Percentiles rank a stretch among this genome's conserved stretches.
phyloP scores from a whole-genome alignment of 2,113 vertebrate genomes.

The Herpetotheres cachinnans region DNA sequence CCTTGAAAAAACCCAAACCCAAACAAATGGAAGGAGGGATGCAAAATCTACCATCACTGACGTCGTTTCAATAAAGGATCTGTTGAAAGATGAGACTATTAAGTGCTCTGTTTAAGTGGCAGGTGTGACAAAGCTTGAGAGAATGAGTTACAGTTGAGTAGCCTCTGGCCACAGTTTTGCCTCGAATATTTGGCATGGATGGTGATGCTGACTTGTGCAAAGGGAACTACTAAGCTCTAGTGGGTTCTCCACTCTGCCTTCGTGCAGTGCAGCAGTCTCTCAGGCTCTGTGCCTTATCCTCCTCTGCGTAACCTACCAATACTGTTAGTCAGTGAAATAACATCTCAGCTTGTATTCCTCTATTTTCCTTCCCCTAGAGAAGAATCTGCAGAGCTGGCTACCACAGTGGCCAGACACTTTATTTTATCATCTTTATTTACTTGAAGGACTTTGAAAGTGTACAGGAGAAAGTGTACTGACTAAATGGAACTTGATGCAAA shows the following conservation, averaged over 20 bases:
- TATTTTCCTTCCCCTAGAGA: accelerated
- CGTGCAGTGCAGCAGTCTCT: accelerated
- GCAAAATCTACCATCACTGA: not conserved
- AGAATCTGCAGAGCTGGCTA: not conserved
- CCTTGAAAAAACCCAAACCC: not conserved
- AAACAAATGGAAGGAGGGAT: not conserved
- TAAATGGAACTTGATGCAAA: not conserved
- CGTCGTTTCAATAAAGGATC: not conserved
- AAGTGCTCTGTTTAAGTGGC: not conserved
- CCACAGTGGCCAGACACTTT: no score
- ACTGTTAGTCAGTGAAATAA: accelerated
- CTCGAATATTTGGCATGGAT: not conserved
- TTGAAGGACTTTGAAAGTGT: not conserved
- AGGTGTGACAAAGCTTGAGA: not conserved
- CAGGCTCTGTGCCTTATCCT: not conserved
- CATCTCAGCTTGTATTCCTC: accelerated
- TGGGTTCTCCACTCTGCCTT: not conserved
- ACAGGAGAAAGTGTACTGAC: not conserved
- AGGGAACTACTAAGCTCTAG: not conserved
- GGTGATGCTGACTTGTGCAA: accelerated
- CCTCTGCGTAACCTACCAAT: no score
- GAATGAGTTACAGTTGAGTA: not conserved
- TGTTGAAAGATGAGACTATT: not conserved
- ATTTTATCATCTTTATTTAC: not conserved
- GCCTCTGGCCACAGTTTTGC: not conserved